Evolutionary conservation across 2,113 vertebrate genomes (phyloP), one percentile per base, ranked within the genome.

Genomic region (Melozone crissalis): DNA sequence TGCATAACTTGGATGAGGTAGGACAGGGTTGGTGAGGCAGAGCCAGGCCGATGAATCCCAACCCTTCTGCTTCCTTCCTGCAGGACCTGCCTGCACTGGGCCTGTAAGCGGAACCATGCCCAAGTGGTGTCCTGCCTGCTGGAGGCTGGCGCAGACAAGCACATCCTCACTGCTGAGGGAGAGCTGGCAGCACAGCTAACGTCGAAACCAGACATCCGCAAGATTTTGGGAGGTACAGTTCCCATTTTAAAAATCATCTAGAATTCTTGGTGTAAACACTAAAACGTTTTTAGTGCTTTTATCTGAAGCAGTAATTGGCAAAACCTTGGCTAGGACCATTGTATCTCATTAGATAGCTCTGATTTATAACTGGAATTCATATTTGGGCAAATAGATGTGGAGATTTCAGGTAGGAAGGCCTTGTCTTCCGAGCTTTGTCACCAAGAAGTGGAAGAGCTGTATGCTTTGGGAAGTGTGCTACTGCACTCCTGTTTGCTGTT

Each of bases 11-110:
- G 0, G 27, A 52, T 4, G 17, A n/a, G 24, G n/a, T 4, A 9
- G 62, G 46, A 16, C 3, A 2, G n/a, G 19, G 59, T 11, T 2
- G 0, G 12, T 3, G 71, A 67, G 73, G n/a, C n/a, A 57, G 33
- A 65, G 22, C 21, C 0, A 1, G 46, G n/a, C 30, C 1, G 0
- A 5, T 3, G 14, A 39, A 18, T 35, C 7, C 17, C 73, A n/a
- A 10, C 33, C 31, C 30, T 12, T 59, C 3, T 49, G 62, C 46
- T 87, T 82, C 66, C 58, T 39, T 71, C 57, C 81, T 5, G 2
- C 87, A 99, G 99, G 99, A 99, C 99, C 2, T 98, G 98, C 58
- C 94, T 99, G 86, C 99, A 99, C 95, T 99, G 99, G 99, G 99
- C 99, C 12, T 99, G 98, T 61, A 99, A 99, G 95, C 96, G 98